Conservation (phyloP, 2,797 vertebrate genomes). For the Sebastes steindachneri region DNA sequence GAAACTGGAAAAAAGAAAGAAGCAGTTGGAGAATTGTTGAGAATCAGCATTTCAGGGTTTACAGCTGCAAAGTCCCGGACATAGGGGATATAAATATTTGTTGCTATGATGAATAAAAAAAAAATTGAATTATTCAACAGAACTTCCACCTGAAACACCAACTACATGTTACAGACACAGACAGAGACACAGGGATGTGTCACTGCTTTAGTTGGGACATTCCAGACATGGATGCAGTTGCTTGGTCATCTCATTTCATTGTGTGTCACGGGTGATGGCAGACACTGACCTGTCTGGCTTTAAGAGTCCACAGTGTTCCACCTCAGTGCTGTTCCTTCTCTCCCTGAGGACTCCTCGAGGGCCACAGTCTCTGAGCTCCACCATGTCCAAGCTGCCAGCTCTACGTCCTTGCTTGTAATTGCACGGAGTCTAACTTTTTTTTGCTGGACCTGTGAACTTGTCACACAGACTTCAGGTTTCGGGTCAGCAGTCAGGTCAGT, state of each 20-base stretch:
- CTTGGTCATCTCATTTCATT: conserved; percentile 46
- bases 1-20: background rate
- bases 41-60: background rate
- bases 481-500: conserved; percentile 14
- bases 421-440: background rate
- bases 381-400: background rate
- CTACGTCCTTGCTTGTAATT: background rate
- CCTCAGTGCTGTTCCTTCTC: conserved; percentile 29
- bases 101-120: background rate
- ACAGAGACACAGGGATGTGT: background rate
- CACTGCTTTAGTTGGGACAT: conserved; percentile 15
- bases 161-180: background rate
- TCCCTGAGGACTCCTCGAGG: conserved; percentile 11
- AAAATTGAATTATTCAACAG: background rate
- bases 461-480: background rate
- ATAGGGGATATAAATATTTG: background rate
- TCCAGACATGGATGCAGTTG: conserved; percentile 34
- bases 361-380: background rate
- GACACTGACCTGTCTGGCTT: conserved; percentile 42
- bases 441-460: background rate
- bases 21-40: background rate
- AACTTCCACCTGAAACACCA: background rate
- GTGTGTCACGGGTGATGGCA: conserved; percentile 28
- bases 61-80: background rate
- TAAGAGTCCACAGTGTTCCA: conserved; percentile 42